These are phyloP conservation scores for Clavelina lepadiformis DNA, from an alignment of 23 tunicate genomes.

Conservation along the genomic window DNA sequence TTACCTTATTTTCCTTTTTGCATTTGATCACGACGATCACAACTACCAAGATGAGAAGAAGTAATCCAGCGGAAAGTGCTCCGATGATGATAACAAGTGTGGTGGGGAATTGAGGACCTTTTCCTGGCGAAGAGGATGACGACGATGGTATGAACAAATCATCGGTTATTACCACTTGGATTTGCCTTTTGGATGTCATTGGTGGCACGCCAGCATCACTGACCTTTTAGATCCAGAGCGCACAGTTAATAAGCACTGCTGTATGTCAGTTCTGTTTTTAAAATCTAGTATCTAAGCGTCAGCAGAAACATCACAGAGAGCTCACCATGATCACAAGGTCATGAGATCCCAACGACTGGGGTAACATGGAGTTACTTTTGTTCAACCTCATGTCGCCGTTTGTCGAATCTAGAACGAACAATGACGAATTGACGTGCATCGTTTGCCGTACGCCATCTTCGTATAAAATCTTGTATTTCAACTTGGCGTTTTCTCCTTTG, in stretches of 20 bases:
- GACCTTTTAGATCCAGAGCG: constrained; percentile 11
- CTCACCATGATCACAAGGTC: constrained; percentile 18
- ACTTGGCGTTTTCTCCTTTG: constrained; percentile 6
- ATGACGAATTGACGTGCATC: neutral
- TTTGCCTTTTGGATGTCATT: constrained; percentile 2
- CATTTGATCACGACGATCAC: constrained; percentile 7
- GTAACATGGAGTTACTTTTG: constrained; percentile 11
- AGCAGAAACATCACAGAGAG: too few relatives aligned
- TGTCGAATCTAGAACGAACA: constrained; percentile 26
- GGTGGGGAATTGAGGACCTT: too few relatives aligned
- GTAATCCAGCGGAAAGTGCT: constrained; percentile 2
- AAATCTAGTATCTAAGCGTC: too few relatives aligned
- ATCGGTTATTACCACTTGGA: constrained; percentile 23
- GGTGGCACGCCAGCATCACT: constrained; percentile 21
- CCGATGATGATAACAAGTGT: constrained; percentile 17
- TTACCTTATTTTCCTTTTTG: constrained; percentile 22
- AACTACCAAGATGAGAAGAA: constrained; percentile 9
- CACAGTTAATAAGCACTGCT: too few relatives aligned
- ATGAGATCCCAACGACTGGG: constrained; percentile 17
- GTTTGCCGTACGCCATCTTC: constrained; percentile 11
- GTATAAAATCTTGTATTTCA: constrained; percentile 7
- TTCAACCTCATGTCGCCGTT: constrained; percentile 37
- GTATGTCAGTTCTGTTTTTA: too few relatives aligned
- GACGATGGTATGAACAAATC: constrained; percentile 9
- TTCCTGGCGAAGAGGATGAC: neutral